phyloP scores from a whole-genome alignment of 2,797 vertebrate species.

The Aeoliscus strigatus region DNA sequence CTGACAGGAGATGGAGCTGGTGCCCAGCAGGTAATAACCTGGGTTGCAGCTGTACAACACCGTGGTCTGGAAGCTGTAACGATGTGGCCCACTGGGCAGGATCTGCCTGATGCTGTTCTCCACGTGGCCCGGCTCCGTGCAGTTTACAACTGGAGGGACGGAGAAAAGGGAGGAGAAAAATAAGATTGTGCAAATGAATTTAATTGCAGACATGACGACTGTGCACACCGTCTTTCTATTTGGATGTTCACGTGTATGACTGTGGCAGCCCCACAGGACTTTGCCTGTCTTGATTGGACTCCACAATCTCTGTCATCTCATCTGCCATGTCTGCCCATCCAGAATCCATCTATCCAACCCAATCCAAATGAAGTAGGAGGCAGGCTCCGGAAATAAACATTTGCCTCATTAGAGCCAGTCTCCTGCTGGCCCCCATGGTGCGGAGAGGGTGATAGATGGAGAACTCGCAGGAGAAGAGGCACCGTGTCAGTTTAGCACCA shows the following conservation, averaged over 20 bases:
- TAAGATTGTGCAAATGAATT: not conserved
- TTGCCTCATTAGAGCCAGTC: conserved; percentile 61
- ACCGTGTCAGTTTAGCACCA: conserved; percentile 62
- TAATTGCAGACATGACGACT: conserved; percentile 1
- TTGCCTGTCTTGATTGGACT: not conserved
- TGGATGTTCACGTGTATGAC: not conserved
- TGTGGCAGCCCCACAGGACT: not conserved
- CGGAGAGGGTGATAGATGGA: conserved; percentile 60
- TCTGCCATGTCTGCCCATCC: conserved; percentile 22
- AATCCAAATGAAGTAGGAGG: conserved; percentile 52
- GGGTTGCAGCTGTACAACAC: conserved; percentile 91
- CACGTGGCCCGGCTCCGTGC: conserved; percentile 92
- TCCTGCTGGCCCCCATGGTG: conserved; percentile 46
- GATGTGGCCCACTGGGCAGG: conserved; percentile 82
- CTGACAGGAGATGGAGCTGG: conserved; percentile 89
- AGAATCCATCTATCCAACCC: conserved; percentile 40
- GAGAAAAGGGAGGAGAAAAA: conserved; percentile 1
- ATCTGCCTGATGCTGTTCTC: conserved; percentile 90
- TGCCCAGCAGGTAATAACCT: conserved; percentile 91
- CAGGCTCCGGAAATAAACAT: conserved; percentile 62
- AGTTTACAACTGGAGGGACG: conserved; percentile 85
- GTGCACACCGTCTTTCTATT: too few species aligned
- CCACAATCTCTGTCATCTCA: conserved; percentile 14
- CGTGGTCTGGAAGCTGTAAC: conserved; percentile 90
- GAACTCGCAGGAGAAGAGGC: conserved; percentile 51